Base-by-base conservation (phyloP, 2,113 vertebrate species). In the Mesocricetus auratus region DNA sequence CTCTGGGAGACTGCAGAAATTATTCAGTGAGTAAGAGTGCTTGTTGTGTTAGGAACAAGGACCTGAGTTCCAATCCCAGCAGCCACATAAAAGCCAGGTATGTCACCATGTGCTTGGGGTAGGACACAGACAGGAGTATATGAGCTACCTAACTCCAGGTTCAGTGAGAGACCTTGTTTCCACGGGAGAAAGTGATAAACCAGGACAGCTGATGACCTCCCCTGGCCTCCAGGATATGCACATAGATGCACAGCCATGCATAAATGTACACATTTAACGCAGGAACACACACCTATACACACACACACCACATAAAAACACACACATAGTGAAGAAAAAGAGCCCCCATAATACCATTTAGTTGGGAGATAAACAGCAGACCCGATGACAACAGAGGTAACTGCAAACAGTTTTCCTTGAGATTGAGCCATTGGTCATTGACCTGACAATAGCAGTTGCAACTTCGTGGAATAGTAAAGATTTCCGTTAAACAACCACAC, bases 281-380 rank as follows among this genome's bases (percentile, higher is more conserved):
- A 79, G 15, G 31, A 9, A 75, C 22, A 15, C 33, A n/a, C 47
- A 50, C 26, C 7, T 3, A 78, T 29, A 58, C 2, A 8, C 50
- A n/a, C 50, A 56, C 36, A 36, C 9, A 79, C 26, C 36, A n/a
- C 17, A 47, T 26, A 24, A 47, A 45, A 29, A 45, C 53, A 47
- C 29, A 11, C 39, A 66, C 9, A 64, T 45, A 39, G 16, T n/a
- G 45, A 64, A 39, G 39, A 29, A 13, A 45, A 31, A 45, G 42
- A 47, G 0, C 24, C 24, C n/a, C 4, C 13, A 17, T 39, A 4
- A 8, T n/a, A 3, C 17, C 42, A 64, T 0, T 0, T 2, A 60
- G 17, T 17, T 1, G 22, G 33, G 74, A 85, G 60, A 56, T 5
- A 3, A 53, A 75, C 39, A 26, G 8, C 26, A 69, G 4, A n/a